phyloP scores from a whole-genome alignment of 2,888 invertebrate species.

The Leistus spinibarbis region DNA sequence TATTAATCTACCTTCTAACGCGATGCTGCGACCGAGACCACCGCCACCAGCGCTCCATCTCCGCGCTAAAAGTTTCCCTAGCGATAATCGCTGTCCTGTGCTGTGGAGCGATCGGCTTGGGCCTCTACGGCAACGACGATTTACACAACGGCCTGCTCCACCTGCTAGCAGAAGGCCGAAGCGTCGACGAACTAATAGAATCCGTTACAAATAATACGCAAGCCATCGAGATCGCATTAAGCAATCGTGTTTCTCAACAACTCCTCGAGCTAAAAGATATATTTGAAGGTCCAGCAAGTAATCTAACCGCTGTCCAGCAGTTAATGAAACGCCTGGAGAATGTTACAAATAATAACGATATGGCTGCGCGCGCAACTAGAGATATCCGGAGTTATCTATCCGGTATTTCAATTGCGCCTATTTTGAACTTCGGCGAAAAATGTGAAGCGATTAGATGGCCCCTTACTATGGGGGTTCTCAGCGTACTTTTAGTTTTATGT shows the following conservation, averaged over 20 bases:
- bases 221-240: constrained; percentile 75
- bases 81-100: constrained; percentile 85
- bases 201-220: constrained; percentile 84
- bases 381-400: constrained; percentile 76
- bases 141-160: constrained; percentile 88
- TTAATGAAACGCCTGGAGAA: constrained; percentile 72
- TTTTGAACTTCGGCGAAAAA: constrained; percentile 67
- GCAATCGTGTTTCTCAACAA: constrained; percentile 65
- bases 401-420: constrained; percentile 71
- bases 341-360: constrained; percentile 75
- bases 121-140: constrained; percentile 93
- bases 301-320: constrained; percentile 76
- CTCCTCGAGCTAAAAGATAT: constrained; percentile 76
- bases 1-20: constrained; percentile 91
- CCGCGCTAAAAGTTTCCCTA: constrained; percentile 81
- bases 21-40: constrained; percentile 95
- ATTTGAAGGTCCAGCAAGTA: constrained; percentile 76
- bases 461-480: constrained; percentile 85
- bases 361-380: constrained; percentile 76
- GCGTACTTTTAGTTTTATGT: constrained; percentile 84
- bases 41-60: constrained; percentile 85
- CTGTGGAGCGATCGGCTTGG: constrained; percentile 88
- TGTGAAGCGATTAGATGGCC: constrained; percentile 85
- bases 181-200: constrained; percentile 79
- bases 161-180: constrained; percentile 78